phyloP scores from a whole-genome alignment of 1,140 invertebrate species.

The Drosophila littoralis region DNA sequence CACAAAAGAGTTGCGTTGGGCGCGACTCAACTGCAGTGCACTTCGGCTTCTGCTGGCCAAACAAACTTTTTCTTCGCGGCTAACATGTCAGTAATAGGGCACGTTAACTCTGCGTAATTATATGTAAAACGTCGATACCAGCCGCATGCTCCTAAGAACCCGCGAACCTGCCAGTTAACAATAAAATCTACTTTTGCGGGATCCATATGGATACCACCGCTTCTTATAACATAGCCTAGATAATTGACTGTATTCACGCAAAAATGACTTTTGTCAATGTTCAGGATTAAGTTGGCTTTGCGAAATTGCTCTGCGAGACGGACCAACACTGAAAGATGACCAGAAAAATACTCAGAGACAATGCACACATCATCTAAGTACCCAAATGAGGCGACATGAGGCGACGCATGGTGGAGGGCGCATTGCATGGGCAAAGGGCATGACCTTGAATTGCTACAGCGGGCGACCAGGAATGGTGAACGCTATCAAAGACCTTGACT shows the following conservation, averaged over 20 bases:
- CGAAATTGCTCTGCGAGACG: conserved; percentile 9
- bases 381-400: no score
- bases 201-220: conserved; percentile 9
- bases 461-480: conserved; percentile 21
- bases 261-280: conserved; percentile 19
- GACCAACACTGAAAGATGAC: conserved; percentile 16
- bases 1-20: background rate
- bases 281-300: background rate
- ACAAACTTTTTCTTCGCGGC: background rate
- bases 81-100: background rate
- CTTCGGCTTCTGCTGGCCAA: background rate
- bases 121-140: conserved; percentile 22
- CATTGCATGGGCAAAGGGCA: no score
- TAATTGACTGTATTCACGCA: conserved; percentile 27
- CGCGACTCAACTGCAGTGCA: no score
- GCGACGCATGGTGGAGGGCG: no score
- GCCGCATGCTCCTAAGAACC: conserved; percentile 5
- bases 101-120: conserved; percentile 2
- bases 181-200: background rate
- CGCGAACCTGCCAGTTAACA: conserved; percentile 7
- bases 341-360: background rate
- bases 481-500: background rate
- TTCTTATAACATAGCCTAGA: conserved; percentile 17
- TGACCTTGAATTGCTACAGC: background rate
- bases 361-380: background rate